Evolutionary conservation across 1,140 invertebrate species (phyloP), one percentile per base, ranked within the genome.

Genomic region (Hypothenemus hampei): DNA sequence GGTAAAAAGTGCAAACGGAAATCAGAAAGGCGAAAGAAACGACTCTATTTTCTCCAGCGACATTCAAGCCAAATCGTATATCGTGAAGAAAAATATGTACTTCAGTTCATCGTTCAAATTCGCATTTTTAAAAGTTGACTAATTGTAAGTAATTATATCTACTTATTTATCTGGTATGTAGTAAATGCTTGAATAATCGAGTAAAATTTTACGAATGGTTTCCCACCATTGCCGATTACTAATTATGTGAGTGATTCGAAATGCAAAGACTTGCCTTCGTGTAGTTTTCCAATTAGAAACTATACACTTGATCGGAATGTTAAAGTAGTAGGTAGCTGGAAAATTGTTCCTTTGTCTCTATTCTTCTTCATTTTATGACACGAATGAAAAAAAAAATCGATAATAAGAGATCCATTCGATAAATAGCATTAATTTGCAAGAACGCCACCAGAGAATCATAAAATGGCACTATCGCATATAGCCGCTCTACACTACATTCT

Each of bases 21-120:
- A 49, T 49, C 46, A 37, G 46, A 49, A 36, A 11, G 23, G 46
- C 39, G 46, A 36, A 49, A 49, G 46, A 37, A 49, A 49, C 46
- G 46, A 49, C 31, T 49, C 46, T 37, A 49, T 49, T 49, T 49
- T 37, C 33, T 13, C 35, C 35, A n/a, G 20, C 11, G 10, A 37
- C 33, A 22, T 49, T 49, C n/a, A 23, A 7, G 15, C 5, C 24
- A 21, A 49, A 49, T 16, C 21, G 46, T 49, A 22, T 49, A 49
- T 49, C 19, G 46, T n/a, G 18, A 7, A 35, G 45, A 47, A 47
- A 47, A 47, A 26, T 24, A 44, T 16, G n/a, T n/a, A n/a, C n/a
- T n/a, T n/a, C n/a, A n/a, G n/a, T n/a, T n/a, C n/a, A n/a, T n/a
- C n/a, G n/a, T n/a, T n/a, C n/a, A n/a, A n/a, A n/a, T n/a, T n/a